Conservation (phyloP, 1,140 invertebrate species). For the Heliconius hewitsoni region DNA sequence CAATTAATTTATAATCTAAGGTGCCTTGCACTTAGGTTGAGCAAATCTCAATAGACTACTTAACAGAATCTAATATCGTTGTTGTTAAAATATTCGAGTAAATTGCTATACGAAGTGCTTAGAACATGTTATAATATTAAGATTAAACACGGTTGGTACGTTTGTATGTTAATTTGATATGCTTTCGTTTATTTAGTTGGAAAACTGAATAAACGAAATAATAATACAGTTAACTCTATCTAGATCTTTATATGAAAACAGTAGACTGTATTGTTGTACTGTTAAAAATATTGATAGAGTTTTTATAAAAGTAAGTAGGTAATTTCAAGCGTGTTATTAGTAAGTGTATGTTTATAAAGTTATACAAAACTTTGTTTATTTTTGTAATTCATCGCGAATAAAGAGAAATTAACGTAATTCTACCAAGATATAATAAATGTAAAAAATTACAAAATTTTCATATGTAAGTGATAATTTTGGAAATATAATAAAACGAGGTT, state of each 20-base stretch:
- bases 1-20: conserved; percentile 33
- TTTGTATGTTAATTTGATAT: conserved; percentile 12
- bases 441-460: not conserved
- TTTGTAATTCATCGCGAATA: not conserved
- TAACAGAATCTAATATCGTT: conserved; percentile 8
- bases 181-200: not conserved
- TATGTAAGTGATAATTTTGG: conserved; percentile 33
- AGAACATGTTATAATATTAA: conserved; percentile 20
- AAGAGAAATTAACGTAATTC: not conserved
- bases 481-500: conserved; percentile 28
- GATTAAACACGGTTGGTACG: not conserved
- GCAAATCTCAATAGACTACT: conserved; percentile 8
- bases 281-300: too few species aligned
- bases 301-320: too few species aligned
- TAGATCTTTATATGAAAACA: too few species aligned
- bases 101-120: conserved; percentile 8
- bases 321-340: too few species aligned
- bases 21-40: not conserved
- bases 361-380: not conserved
- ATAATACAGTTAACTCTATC: too few species aligned
- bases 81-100: not conserved
- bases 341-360: not conserved
- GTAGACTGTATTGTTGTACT: too few species aligned
- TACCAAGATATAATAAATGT: not conserved
- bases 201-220: not conserved